Evolutionary conservation across 2,888 invertebrate species (phyloP).

Genomic region (Drosophila limbata): DNA sequence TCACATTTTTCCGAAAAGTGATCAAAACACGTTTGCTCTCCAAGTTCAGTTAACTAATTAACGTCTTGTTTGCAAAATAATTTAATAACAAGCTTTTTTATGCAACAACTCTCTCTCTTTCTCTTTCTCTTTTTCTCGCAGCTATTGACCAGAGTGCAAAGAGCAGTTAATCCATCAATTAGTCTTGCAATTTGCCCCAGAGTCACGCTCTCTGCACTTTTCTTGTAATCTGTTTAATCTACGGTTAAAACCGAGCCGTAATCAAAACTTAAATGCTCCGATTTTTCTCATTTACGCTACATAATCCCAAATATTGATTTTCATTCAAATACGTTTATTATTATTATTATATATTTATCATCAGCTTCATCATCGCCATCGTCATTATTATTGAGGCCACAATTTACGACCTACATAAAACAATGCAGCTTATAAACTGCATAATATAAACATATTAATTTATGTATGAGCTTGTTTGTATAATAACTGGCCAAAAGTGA

Average conservation of each 20-base stretch:
- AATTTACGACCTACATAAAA: slow-evolving; percentile 73
- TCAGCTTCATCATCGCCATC: slow-evolving; percentile 2
- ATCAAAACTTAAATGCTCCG: slow-evolving; percentile 14
- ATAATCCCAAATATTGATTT: slow-evolving; percentile 54
- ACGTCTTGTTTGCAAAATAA: background rate
- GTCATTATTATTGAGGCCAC: slow-evolving; percentile 39
- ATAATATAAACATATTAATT: slow-evolving; percentile 64
- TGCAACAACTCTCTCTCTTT: background rate
- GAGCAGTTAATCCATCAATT: slow-evolving; percentile 48
- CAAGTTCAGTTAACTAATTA: slow-evolving; percentile 21
- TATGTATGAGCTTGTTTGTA: slow-evolving; percentile 12
- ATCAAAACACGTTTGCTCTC: slow-evolving; percentile 14
- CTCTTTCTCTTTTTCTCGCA: too few relatives aligned
- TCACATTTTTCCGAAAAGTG: slow-evolving; percentile 7
- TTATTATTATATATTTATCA: slow-evolving; percentile 13
- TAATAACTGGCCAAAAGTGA: background rate
- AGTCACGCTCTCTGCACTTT: slow-evolving; percentile 36
- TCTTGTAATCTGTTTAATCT: slow-evolving; percentile 40
- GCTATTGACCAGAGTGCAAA: background rate
- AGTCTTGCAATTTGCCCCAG: slow-evolving; percentile 31
- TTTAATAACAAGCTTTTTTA: slow-evolving; percentile 9
- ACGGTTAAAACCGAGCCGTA: slow-evolving; percentile 7
- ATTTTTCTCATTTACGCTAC: slow-evolving; percentile 21
- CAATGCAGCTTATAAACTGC: slow-evolving; percentile 73
- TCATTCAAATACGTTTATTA: slow-evolving; percentile 14